phyloP scores from a whole-genome alignment of 2,888 invertebrate species.

The Brachynemurus nebulosus region DNA sequence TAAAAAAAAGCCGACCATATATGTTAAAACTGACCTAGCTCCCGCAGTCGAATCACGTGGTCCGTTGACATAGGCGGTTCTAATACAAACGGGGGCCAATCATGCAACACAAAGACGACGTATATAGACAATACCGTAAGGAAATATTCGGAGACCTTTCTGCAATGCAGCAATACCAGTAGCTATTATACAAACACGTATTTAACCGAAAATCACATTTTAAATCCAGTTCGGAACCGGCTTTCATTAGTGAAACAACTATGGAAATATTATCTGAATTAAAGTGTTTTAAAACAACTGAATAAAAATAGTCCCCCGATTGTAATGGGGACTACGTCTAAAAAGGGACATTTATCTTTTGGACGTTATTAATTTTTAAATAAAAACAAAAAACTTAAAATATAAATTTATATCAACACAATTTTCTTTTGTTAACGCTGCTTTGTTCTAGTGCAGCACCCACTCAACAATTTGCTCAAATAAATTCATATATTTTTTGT shows the following conservation, averaged over 20 bases:
- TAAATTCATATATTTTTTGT: too few relatives aligned
- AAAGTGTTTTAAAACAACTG: too few relatives aligned
- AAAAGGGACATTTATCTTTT: too few relatives aligned
- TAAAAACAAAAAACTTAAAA: too few relatives aligned
- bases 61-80: background rate
- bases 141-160: background rate
- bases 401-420: too few relatives aligned
- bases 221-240: background rate
- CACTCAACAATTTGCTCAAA: too few relatives aligned
- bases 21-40: background rate
- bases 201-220: background rate
- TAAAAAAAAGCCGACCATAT: background rate
- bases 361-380: too few relatives aligned
- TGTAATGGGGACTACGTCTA: too few relatives aligned
- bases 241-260: background rate
- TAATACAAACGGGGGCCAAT: background rate
- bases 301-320: too few relatives aligned
- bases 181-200: background rate
- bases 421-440: too few relatives aligned
- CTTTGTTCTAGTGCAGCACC: too few relatives aligned
- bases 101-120: background rate
- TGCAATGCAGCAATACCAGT: slow-evolving; percentile 1
- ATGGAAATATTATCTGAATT: background rate
- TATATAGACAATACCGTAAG: background rate
- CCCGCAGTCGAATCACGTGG: background rate